Conservation (phyloP, 2,888 invertebrate species). For the Pherbina coryleti region DNA sequence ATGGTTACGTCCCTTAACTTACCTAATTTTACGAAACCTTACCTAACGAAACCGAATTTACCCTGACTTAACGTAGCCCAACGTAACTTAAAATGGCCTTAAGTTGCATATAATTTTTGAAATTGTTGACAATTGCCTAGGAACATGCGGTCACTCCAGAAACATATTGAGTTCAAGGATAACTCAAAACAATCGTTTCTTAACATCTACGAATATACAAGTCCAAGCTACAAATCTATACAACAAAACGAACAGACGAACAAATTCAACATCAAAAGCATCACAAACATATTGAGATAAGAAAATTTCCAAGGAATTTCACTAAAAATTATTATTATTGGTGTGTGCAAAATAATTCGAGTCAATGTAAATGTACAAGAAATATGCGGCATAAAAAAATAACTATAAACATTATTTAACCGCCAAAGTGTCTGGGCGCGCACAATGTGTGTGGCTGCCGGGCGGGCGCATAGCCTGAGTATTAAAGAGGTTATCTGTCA, state of each 20-base stretch:
- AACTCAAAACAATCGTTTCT: no score
- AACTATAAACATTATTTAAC: not conserved
- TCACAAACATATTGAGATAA: not conserved
- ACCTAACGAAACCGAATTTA: no score
- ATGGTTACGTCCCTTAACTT: no score
- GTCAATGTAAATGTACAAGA: not conserved
- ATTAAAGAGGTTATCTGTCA: slow-evolving; percentile 5
- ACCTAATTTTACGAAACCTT: no score
- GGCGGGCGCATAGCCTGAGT: not conserved
- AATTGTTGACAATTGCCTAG: no score
- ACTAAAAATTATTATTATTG: not conserved
- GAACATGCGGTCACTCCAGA: no score
- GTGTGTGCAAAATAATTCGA: slow-evolving; percentile 3
- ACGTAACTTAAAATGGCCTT: no score
- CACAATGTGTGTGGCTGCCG: not conserved
- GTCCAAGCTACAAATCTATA: not conserved
- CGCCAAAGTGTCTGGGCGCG: not conserved
- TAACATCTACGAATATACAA: no score
- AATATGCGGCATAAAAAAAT: not conserved
- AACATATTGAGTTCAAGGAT: no score
- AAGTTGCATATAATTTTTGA: no score
- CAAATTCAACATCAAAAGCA: not conserved
- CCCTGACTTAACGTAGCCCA: no score
- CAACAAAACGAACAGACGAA: not conserved
- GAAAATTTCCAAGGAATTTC: not conserved